Evolutionary conservation across 2,113 vertebrate genomes (phyloP), one percentile per base, ranked within the genome.

Genomic region (Globicephala melas): DNA sequence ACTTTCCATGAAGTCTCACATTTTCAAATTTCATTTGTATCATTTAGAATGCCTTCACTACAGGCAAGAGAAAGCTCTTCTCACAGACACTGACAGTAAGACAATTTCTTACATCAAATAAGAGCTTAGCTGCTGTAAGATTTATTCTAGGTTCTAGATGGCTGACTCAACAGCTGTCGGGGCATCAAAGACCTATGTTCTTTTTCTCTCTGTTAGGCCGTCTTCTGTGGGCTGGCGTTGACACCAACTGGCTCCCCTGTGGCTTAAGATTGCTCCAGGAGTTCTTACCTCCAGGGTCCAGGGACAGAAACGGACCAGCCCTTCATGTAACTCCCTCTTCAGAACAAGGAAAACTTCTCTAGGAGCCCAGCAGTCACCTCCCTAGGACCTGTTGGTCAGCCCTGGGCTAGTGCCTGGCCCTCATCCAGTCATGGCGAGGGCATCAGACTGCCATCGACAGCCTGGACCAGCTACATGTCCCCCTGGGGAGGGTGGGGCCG

Each of bases 141-240:
- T 62, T 26, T 62, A 25, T 62, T 62, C 50, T 8, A 70, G 28
- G 5, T 67, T 55, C 3, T 0, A 21, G 2, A 9, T 28, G 15
- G 2, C 33, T 36, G 21, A 50, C 9, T 76, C 25, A 73, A 31
- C 2, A 14, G 18, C 23, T 8, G 2, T 3, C 2, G 1, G 63
- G 33, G 4, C 20, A 33, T 36, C 14, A 41, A 76, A 38, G 44
- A 18, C n/a, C 3, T 0, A 33, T 1, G 2, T 7, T 23, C 41
- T n/a, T 65, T 3, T 12, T 3, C 33, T 8, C 11, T 65, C 47
- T 28, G 8, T 21, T 36, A 13, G 33, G 38, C 18, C 31, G 20
- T 38, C n/a, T 11, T 71, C 5, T 6, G 44, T 36, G 17, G 33
- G 8, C 70, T 21, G 2, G 13, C 36, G 44, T 70, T 47, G 38